These are phyloP conservation scores for Strix uralensis DNA, from an alignment of 2,113 vertebrate genomes.

Conservation along the genomic window DNA sequence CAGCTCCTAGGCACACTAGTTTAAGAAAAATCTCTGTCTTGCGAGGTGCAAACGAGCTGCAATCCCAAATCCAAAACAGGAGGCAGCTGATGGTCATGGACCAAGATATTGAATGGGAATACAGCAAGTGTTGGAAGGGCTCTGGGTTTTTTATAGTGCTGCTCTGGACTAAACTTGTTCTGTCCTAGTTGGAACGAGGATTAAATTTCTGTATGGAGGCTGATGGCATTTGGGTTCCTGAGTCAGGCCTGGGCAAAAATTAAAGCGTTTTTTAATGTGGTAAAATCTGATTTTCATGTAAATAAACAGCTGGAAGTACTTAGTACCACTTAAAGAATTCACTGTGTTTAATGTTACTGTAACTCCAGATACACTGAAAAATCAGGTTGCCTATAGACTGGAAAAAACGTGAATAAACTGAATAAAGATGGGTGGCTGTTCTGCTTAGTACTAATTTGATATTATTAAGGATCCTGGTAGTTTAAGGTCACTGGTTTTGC, in stretches of 20 bases:
- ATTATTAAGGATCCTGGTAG: no score
- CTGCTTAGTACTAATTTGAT: background rate
- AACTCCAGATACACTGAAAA: background rate
- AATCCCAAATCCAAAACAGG: background rate
- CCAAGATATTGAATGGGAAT: no score
- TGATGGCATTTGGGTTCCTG: background rate
- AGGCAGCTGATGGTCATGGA: no score
- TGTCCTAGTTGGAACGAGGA: background rate
- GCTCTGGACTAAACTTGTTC: background rate
- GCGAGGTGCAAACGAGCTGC: accelerated
- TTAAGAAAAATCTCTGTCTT: background rate
- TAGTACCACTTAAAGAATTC: background rate
- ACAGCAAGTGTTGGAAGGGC: background rate
- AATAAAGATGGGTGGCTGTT: background rate
- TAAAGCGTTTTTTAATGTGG: background rate
- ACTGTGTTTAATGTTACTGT: background rate
- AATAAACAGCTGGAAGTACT: background rate
- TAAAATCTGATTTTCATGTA: background rate
- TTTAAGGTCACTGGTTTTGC: background rate
- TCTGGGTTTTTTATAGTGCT: background rate
- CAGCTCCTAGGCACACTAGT: background rate
- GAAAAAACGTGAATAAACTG: background rate
- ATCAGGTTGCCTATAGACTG: background rate
- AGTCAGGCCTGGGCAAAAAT: background rate
- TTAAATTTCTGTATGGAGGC: background rate